Conservation (phyloP, 2,888 invertebrate species). For the Tenthredo amoena region DNA sequence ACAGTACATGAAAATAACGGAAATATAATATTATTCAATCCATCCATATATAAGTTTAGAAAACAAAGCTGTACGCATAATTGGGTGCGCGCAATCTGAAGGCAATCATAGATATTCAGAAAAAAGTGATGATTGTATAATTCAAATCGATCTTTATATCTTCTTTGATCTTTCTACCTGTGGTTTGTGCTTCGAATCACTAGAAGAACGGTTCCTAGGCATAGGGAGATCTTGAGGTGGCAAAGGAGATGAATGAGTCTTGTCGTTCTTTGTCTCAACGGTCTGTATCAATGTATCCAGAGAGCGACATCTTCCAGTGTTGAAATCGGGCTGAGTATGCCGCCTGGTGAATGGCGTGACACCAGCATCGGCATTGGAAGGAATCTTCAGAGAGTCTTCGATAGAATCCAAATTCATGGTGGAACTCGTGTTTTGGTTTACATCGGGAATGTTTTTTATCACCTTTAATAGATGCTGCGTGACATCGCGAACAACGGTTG, state of each 20-base stretch:
- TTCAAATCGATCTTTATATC: neutral
- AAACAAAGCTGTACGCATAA: neutral
- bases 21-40: neutral
- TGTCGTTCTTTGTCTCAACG: neutral
- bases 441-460: constrained; percentile 61
- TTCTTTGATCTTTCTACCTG: neutral
- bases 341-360: constrained; percentile 59
- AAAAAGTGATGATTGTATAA: neutral
- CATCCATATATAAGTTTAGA: neutral
- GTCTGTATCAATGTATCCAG: constrained; percentile 13
- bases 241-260: neutral
- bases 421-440: constrained; percentile 60
- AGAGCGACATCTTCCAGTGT: constrained; percentile 43
- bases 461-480: constrained; percentile 65
- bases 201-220: constrained; percentile 10
- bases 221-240: neutral
- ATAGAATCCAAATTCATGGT: constrained; percentile 53
- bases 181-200: constrained; percentile 1
- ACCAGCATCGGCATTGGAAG: constrained; percentile 11
- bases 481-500: constrained; percentile 64
- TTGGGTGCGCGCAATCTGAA: no score
- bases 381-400: constrained; percentile 31
- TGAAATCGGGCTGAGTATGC: constrained; percentile 64
- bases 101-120: no score
- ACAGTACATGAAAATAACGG: neutral